Conservation (phyloP, 2,113 vertebrate genomes). For the Ammospiza caudacuta region DNA sequence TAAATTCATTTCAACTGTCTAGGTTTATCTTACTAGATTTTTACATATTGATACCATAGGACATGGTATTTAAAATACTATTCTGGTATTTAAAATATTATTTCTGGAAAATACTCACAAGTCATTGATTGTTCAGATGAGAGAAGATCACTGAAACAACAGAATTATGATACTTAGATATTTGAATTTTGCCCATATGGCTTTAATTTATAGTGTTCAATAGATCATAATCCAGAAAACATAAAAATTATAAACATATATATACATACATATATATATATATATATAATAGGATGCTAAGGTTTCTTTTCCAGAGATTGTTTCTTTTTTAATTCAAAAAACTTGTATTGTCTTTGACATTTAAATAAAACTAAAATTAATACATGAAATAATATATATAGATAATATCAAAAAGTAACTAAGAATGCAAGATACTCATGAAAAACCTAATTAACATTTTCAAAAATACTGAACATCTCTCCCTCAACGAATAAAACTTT, state of each 20-base stretch:
- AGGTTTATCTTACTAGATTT: background rate
- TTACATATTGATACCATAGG: background rate
- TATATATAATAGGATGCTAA: background rate
- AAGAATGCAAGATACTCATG: background rate
- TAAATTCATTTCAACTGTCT: background rate
- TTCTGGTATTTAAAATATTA: background rate
- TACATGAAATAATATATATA: background rate
- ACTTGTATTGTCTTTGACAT: background rate
- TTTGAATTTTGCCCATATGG: background rate
- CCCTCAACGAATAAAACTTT: background rate
- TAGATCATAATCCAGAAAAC: background rate
- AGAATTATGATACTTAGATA: background rate
- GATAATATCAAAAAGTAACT: accelerated
- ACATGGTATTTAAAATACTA: background rate
- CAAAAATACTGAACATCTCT: background rate
- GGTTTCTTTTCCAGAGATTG: background rate
- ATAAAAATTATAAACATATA: background rate
- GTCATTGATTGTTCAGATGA: background rate
- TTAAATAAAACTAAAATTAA: background rate
- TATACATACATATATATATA: no score
- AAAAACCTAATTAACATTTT: background rate
- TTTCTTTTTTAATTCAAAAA: background rate
- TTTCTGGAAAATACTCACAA: background rate
- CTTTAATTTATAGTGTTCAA: background rate
- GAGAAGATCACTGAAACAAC: background rate